phyloP scores from a whole-genome alignment of 2,888 invertebrate species.

The Diaphora mendica region DNA sequence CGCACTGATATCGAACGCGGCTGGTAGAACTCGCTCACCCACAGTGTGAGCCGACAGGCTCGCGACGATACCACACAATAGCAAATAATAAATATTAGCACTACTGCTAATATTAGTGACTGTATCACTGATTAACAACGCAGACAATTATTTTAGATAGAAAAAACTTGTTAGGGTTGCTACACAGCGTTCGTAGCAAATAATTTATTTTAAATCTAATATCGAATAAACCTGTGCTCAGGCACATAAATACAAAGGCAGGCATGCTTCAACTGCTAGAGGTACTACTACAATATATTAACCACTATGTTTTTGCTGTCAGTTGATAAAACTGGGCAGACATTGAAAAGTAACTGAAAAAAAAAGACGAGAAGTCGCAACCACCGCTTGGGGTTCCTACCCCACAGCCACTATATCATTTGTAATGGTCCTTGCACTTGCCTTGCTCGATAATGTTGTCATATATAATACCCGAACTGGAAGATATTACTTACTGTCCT shows the following conservation, averaged over 20 bases:
- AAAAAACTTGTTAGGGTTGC: not conserved
- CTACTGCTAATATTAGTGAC: slow-evolving; percentile 18
- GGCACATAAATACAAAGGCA: not conserved
- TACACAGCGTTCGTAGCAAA: not conserved
- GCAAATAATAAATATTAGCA: slow-evolving; percentile 30
- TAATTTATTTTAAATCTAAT: not conserved
- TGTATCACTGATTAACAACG: slow-evolving; percentile 3
- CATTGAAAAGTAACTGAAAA: not conserved
- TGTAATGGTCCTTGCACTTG: not conserved
- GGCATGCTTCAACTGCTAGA: no score
- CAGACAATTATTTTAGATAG: not conserved
- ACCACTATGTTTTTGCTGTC: not conserved
- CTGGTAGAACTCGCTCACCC: slow-evolving; percentile 20
- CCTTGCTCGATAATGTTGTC: not conserved
- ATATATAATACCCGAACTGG: not conserved
- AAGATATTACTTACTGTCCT: not conserved
- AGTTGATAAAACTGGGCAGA: not conserved
- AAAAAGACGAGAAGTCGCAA: not conserved
- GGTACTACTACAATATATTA: not conserved
- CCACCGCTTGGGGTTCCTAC: no score
- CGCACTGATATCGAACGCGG: slow-evolving; percentile 75
- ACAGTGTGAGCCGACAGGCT: slow-evolving; percentile 36
- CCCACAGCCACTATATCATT: not conserved
- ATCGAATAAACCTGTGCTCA: not conserved
- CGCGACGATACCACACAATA: slow-evolving; percentile 22